A percentile compares a stretch with the other conserved stretches of the same genome.
Evolutionary conservation across 2,113 vertebrate genomes (phyloP).

Genomic region (Myotis yumanensis): DNA sequence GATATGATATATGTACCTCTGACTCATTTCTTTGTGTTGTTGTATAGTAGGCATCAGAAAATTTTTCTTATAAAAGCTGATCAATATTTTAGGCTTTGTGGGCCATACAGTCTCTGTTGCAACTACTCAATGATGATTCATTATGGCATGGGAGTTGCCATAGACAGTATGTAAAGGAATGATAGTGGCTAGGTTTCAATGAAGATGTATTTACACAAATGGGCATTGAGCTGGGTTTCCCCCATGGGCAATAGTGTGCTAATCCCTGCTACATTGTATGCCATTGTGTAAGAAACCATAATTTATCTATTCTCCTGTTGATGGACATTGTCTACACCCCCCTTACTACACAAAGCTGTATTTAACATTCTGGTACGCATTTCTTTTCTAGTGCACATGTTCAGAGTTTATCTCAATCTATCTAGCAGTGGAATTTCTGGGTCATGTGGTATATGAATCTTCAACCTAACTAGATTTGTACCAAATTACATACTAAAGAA

Average conservation of each 20-base stretch:
- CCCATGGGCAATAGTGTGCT: not conserved
- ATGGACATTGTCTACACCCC: not conserved
- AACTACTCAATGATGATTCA: not conserved
- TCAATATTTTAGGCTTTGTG: slow-evolving; percentile 12
- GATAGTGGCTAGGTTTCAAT: not conserved
- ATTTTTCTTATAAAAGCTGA: not conserved
- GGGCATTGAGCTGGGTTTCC: not conserved
- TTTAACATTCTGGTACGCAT: not conserved
- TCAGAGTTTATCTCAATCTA: not conserved
- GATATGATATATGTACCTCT: not conserved
- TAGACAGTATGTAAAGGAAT: not conserved
- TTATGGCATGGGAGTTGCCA: not conserved
- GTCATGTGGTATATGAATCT: not conserved
- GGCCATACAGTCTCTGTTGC: not conserved
- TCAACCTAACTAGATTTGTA: not conserved
- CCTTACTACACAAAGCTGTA: not conserved
- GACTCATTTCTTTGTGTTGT: not conserved
- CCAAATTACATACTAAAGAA: not conserved
- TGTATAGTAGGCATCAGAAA: not conserved
- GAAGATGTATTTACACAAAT: not conserved
- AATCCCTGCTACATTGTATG: not conserved
- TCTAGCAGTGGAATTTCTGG: not conserved
- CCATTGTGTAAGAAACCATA: not conserved
- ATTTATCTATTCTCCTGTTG: not conserved
- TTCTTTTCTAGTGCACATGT: not conserved